phyloP scores from a whole-genome alignment of 2,797 vertebrate genomes.

The Tokudaia tokunoshimensis region DNA sequence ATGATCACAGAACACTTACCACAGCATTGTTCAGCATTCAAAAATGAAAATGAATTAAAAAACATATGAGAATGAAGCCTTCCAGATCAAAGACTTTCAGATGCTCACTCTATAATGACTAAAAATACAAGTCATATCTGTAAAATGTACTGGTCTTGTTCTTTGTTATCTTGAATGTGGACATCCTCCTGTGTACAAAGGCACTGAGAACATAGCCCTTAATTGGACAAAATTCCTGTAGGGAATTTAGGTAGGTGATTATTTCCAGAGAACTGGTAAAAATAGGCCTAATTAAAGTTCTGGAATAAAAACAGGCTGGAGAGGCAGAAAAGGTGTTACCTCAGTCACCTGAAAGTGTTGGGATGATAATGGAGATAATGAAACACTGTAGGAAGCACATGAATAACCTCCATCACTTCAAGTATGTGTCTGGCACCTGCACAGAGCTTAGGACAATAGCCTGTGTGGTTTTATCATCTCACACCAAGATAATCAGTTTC shows the following conservation, averaged over 20 bases:
- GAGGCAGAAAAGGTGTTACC: not conserved
- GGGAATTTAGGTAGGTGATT: not conserved
- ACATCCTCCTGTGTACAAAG: not conserved
- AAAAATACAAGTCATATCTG: not conserved
- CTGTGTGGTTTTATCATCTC: no score
- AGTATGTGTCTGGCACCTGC: not conserved
- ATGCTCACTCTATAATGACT: not conserved
- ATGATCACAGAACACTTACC: not conserved
- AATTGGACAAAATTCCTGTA: not conserved
- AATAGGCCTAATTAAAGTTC: not conserved
- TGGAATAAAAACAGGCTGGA: not conserved
- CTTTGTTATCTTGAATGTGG: not conserved
- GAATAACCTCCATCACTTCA: not conserved
- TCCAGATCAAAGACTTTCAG: not conserved
- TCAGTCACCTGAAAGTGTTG: not conserved
- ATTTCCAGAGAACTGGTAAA: not conserved
- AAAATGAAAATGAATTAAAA: not conserved
- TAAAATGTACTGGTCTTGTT: not conserved
- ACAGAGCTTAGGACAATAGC: not conserved
- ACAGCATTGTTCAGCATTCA: no score
- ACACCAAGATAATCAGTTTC: not conserved
- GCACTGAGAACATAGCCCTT: not conserved
- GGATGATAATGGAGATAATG: not conserved
- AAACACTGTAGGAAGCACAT: not conserved
- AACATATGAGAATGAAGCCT: not conserved